Percentiles rank a stretch among this genome's conserved stretches.
phyloP scores from a whole-genome alignment of 2,797 vertebrate species.

The Megalops cyprinoides region DNA sequence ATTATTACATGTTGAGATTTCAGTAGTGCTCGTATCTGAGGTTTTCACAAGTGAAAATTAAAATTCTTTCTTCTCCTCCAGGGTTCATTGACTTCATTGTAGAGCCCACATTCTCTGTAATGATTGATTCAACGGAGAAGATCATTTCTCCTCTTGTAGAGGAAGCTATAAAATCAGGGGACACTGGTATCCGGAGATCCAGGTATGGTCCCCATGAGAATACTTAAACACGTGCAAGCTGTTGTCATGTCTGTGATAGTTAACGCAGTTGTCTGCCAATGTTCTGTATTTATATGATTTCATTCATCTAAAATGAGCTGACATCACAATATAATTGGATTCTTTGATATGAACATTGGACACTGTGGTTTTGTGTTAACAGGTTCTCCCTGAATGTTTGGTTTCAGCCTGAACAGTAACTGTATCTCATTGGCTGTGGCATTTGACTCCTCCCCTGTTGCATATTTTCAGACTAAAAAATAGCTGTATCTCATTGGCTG shows the following conservation, averaged over 20 bases:
- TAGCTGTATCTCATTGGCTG: too few species aligned
- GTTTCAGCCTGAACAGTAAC: too few species aligned
- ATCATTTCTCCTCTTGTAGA: conserved; percentile 95
- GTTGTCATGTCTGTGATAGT: not conserved
- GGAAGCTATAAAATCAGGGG: conserved; percentile 82
- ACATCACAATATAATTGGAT: not conserved
- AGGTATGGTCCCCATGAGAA: conserved; percentile 62
- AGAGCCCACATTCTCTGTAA: conserved; percentile 93
- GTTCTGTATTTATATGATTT: not conserved
- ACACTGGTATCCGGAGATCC: conserved; percentile 64
- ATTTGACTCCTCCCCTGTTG: too few species aligned
- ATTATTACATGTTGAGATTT: not conserved
- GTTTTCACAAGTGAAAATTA: not conserved
- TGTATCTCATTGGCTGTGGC: too few species aligned
- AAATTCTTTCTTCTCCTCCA: conserved; percentile 53
- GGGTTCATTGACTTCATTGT: conserved; percentile 98
- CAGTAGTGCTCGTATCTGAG: not conserved
- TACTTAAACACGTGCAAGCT: not conserved
- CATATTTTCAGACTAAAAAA: too few species aligned
- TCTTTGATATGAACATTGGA: too few species aligned
- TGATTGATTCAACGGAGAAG: conserved; percentile 93
- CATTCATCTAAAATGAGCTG: not conserved
- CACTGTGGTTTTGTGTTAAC: too few species aligned
- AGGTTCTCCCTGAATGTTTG: too few species aligned
- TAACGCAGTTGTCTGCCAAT: not conserved